These are phyloP conservation scores for Sthenelais limicola DNA, from an alignment of 2,888 invertebrate species.

Conservation along the genomic window DNA sequence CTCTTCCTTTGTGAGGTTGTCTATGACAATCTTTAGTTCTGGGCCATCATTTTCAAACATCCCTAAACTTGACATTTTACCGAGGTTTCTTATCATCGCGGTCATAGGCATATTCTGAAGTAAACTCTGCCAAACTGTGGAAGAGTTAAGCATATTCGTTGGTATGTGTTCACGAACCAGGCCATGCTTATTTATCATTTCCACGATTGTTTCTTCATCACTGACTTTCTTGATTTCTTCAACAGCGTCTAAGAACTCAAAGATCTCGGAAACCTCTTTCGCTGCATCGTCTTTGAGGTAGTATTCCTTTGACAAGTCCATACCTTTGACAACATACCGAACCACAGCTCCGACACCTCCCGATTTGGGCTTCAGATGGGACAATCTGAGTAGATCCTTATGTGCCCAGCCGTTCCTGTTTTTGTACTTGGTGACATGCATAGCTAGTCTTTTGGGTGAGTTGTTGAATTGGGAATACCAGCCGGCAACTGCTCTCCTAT, in stretches of 20 bases:
- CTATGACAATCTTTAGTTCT: conserved; percentile 52
- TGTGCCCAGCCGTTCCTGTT: conserved; percentile 82
- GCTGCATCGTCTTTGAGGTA: conserved; percentile 38
- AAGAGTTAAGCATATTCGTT: conserved; percentile 78
- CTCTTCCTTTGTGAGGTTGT: conserved; percentile 57
- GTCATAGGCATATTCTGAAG: conserved; percentile 71
- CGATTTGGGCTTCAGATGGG: conserved; percentile 56
- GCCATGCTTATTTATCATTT: conserved; percentile 70
- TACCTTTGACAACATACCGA: conserved; percentile 57
- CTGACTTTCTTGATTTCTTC: conserved; percentile 59
- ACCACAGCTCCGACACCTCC: conserved; percentile 53
- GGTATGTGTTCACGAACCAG: conserved; percentile 82
- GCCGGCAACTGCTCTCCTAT: conserved; percentile 77
- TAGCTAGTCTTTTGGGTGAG: conserved; percentile 77
- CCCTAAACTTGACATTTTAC: conserved; percentile 61
- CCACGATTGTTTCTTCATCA: conserved; percentile 54
- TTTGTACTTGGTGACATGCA: conserved; percentile 78
- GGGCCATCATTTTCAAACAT: conserved; percentile 53
- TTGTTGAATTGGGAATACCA: conserved; percentile 76
- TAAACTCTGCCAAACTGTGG: conserved; percentile 75
- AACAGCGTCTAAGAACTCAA: conserved; percentile 57
- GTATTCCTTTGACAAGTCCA: conserved; percentile 54
- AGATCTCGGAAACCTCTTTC: conserved; percentile 11
- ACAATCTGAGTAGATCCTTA: conserved; percentile 78
- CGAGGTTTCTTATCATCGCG: conserved; percentile 71